phyloP scores from a whole-genome alignment of 2,113 vertebrate genomes.

The Paratilapia polleni region DNA sequence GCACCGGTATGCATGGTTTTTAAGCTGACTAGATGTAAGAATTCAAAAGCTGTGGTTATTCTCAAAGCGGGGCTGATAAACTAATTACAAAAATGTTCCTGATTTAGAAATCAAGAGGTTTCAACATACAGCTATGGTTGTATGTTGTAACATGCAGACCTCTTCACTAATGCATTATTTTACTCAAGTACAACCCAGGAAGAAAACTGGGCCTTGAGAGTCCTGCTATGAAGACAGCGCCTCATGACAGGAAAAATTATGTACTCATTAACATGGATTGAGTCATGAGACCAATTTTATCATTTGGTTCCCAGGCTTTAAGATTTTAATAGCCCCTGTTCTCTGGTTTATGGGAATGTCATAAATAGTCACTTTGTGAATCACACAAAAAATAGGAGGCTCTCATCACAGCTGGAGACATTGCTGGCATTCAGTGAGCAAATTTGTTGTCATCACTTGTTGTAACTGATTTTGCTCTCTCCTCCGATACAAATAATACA shows the following conservation, averaged over 20 bases:
- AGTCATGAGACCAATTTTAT: constrained; percentile 60
- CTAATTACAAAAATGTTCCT: constrained; percentile 12
- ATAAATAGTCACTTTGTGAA: constrained; percentile 61
- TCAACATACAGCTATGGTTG: neutral
- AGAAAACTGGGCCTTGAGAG: constrained; percentile 29
- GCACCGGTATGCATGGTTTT: neutral
- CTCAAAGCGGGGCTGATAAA: constrained; percentile 2
- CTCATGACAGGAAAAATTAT: constrained; percentile 51
- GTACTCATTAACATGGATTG: constrained; percentile 62
- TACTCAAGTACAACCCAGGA: constrained; percentile 11
- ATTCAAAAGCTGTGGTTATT: constrained; percentile 4
- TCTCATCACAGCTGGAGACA: constrained; percentile 49
- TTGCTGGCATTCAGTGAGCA: constrained; percentile 28
- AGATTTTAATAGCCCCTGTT: constrained; percentile 55
- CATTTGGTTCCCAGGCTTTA: constrained; percentile 45
- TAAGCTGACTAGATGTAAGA: neutral
- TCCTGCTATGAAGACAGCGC: constrained; percentile 11
- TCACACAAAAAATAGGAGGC: constrained; percentile 28
- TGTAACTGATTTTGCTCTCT: constrained; percentile 31
- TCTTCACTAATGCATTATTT: constrained; percentile 32
- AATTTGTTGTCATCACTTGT: constrained; percentile 40
- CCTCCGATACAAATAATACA: constrained; percentile 22
- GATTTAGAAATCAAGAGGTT: neutral
- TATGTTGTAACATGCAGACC: neutral
- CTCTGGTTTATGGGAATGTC: constrained; percentile 54